Conservation (phyloP, 1,140 invertebrate genomes). For the Saccostrea echinata region DNA sequence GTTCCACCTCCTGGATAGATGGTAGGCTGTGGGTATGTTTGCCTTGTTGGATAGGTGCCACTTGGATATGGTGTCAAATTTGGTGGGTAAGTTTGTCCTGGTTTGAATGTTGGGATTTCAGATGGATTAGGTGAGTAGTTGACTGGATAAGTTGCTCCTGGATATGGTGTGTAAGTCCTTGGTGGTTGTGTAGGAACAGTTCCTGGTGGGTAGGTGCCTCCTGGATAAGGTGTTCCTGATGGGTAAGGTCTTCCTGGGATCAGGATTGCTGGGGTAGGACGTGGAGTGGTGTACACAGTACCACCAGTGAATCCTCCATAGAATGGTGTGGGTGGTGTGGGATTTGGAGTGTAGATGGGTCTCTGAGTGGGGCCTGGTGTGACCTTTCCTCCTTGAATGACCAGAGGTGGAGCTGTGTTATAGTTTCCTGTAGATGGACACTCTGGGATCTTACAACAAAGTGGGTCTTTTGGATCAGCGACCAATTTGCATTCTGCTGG, state of each 20-base stretch:
- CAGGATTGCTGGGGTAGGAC: constrained; percentile 39
- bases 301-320: constrained; percentile 11
- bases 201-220: constrained; percentile 30
- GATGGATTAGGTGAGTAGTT: constrained; percentile 37
- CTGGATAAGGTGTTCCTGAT: constrained; percentile 8
- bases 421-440: constrained; percentile 55
- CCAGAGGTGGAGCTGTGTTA: constrained; percentile 35
- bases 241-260: constrained; percentile 44
- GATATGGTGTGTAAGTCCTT: constrained; percentile 39
- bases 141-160: constrained; percentile 28
- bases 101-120: constrained; percentile 24
- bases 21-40: constrained; percentile 12
- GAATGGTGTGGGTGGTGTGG: not conserved
- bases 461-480: constrained; percentile 69
- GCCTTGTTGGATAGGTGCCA: constrained; percentile 36
- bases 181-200: constrained; percentile 31
- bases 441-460: constrained; percentile 67
- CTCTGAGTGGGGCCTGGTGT: constrained; percentile 36
- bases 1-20: constrained; percentile 33
- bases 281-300: not conserved
- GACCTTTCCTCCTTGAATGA: constrained; percentile 22
- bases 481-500: constrained; percentile 63
- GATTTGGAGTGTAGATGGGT: constrained; percentile 21
- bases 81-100: constrained; percentile 39
- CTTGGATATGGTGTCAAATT: constrained; percentile 56